A percentile compares a stretch with the other conserved stretches of the same genome.
phyloP scores from a whole-genome alignment of 2,797 vertebrate species.

The Lophotriccus pileatus region DNA sequence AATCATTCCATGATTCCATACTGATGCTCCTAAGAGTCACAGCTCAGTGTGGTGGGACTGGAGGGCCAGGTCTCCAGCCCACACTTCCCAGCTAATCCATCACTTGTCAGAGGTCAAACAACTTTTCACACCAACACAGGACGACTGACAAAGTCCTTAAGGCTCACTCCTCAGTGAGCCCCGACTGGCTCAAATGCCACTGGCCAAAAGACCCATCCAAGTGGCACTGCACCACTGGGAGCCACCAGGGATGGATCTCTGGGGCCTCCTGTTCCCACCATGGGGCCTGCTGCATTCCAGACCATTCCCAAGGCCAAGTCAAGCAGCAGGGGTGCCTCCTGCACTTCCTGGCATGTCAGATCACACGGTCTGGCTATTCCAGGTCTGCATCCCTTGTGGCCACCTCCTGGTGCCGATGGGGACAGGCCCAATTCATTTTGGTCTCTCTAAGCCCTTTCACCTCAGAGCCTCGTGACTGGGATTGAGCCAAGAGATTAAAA shows the following conservation, averaged over 20 bases:
- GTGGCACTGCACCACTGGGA: neutral
- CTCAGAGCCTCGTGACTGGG: constrained; percentile 1
- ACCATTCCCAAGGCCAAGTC: neutral
- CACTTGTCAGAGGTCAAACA: neutral
- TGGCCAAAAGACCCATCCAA: accelerated
- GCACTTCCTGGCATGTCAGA: accelerated
- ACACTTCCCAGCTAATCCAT: neutral
- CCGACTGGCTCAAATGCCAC: neutral
- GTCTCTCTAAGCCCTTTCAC: neutral
- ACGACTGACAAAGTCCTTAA: neutral
- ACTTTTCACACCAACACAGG: neutral
- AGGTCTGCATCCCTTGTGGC: neutral
- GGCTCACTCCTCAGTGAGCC: too few species aligned
- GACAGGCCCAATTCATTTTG: accelerated
- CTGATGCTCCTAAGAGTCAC: neutral
- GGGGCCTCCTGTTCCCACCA: neutral
- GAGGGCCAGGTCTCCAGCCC: neutral
- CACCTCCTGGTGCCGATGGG: accelerated
- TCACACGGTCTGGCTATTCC: neutral
- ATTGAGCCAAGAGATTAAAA: constrained; percentile 16
- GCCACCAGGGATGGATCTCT: neutral
- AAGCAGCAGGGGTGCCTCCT: neutral
- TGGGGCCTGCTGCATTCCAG: accelerated
- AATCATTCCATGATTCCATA: neutral
- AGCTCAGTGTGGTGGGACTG: accelerated